These are phyloP conservation scores for Phymanthus crucifer DNA, from an alignment of 92 coral and sea anemone species.

Conservation along the genomic window DNA sequence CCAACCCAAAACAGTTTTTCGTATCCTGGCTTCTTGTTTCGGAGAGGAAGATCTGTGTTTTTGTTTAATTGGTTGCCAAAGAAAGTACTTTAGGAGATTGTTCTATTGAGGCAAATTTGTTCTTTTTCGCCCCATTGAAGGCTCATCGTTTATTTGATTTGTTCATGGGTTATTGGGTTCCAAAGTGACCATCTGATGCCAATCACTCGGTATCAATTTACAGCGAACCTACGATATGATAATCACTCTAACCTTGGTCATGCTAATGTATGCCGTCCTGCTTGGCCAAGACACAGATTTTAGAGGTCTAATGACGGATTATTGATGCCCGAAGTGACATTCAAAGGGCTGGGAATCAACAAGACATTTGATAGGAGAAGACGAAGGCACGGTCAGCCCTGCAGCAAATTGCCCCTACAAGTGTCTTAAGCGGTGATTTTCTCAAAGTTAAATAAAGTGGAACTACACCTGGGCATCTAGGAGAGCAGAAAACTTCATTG, in stretches of 20 bases:
- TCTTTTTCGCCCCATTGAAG: background rate
- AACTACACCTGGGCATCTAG: constrained; percentile 93
- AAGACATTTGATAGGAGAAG: background rate
- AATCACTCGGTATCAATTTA: background rate
- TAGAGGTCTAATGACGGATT: constrained; percentile 4
- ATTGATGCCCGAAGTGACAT: constrained; percentile 7
- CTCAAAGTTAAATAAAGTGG: constrained; percentile 35
- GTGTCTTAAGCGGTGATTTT: constrained; percentile 51
- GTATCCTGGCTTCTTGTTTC: background rate
- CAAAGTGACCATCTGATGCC: constrained; percentile 9
- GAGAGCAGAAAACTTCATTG: constrained; percentile 63
- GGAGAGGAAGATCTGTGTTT: background rate
- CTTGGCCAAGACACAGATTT: background rate
- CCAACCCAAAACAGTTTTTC: background rate
- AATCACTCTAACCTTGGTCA: background rate
- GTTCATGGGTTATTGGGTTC: constrained; percentile 1
- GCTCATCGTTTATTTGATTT: background rate
- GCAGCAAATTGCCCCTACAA: constrained; percentile 20
- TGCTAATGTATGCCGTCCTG: constrained; percentile 9
- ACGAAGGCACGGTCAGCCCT: background rate
- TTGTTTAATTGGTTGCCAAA: background rate
- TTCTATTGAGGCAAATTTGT: background rate
- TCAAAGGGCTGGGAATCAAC: background rate
- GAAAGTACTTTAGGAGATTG: background rate
- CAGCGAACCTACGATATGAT: background rate